Evolutionary conservation across 92 coral and sea anemone genomes (phyloP), one percentile per base, ranked within the genome.

Genomic region (Parazoanthus atlanticus): DNA sequence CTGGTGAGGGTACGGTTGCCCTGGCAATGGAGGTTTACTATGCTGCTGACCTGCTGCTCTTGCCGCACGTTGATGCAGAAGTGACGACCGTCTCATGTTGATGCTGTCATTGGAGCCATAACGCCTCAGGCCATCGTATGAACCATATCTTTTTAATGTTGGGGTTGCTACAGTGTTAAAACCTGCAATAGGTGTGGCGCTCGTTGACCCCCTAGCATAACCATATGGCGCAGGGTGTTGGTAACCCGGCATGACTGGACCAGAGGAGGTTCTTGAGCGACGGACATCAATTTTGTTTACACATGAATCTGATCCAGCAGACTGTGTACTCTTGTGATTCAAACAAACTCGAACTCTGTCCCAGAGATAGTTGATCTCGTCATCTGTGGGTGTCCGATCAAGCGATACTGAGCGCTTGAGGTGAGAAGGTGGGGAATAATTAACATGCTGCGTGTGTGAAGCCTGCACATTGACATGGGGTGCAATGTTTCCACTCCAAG

Each of bases 331-430:
- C 76, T 95, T 94, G 66, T 95, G 88, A 58, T 93, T 91, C 80
- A 97, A 92, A 89, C 98, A 97, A 38, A 90, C 91, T 16, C 99
- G 94, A n/a, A 97, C 99, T 80, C 95, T 93, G 58, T 93, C 99
- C 99, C 99, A 97, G 17, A 97, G 94, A 74, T 92, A 86, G 78
- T 97, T 97, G 40, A 97, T 97, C 72, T 97, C 99, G 21, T 97
- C 99, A 79, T 97, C 99, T 30, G 99, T 95, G 8, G 99, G 99
- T 33, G 99, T 97, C 78, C 92, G 91, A 88, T 97, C 99, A 8
- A 97, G 91, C 8, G 94, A 82, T 31, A 89, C 74, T 29, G 95
- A 93, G 43, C 92, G 95, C 41, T 91, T 93, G n/a, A 89, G 85
- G 33, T 90, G 74, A n/a, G 75, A 70, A 8, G 75, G 52, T 65